Evolutionary conservation across 2,888 invertebrate genomes (phyloP), one percentile per base, ranked within the genome.

Genomic region (Leptarthrus brevirostris): DNA sequence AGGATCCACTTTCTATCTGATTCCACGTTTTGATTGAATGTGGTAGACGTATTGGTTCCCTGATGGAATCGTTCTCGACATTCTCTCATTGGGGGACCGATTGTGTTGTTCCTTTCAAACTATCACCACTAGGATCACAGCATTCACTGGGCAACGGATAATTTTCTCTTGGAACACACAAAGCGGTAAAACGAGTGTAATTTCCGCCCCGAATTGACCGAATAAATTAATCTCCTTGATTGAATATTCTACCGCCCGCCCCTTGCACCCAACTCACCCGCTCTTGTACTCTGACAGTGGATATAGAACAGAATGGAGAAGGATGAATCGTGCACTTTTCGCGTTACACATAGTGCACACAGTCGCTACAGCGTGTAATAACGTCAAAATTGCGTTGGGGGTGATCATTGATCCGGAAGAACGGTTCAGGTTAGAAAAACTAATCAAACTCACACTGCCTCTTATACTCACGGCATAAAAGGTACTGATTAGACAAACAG

Each of bases 191-290:
- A 22, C 40, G 53, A 52, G 44, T 44, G 73, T 73, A 73, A 73
- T 73, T 73, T 73, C 73, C 73, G 66, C 24, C 49, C 40, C 66
- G 66, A 66, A 73, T 73, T 73, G 66, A 73, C 66, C 73, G 66
- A 66, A 66, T 66, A 66, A 73, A 73, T 66, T 73, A 73, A 73
- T 73, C 73, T 56, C 30, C 73, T 73, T 73, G 73, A 73, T 73
- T 73, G 73, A 66, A 66, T 73, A 69, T 64, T 64, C 44, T 44
- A 8, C 34, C 56, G 56, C n/a, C 71, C 22, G 5, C 14, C 53
- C n/a, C n/a, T n/a, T n/a, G n/a, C n/a, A n/a, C n/a, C 16, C 70
- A 64, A 20, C 53, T 18, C 36, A 14, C n/a, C 71, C 64, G 4
- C 53, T n/a, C 22, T 53, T 53, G 6, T 22, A 20, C 53, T n/a